These are phyloP conservation scores for Eupsilia transversa DNA, from an alignment of 2,888 invertebrate genomes.

Conservation along the genomic window DNA sequence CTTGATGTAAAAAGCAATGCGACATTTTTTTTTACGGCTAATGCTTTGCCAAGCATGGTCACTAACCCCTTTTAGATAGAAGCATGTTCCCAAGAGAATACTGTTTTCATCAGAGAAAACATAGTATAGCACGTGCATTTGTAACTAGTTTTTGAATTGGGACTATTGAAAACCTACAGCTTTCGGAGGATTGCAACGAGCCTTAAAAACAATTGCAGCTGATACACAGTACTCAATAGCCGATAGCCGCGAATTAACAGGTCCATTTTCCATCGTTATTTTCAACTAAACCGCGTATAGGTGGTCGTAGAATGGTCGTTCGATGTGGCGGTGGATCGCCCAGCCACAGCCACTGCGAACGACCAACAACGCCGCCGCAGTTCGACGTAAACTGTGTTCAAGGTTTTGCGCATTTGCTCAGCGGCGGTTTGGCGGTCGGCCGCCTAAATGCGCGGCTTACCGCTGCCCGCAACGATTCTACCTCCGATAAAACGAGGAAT, in stretches of 20 bases:
- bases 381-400: slow-evolving; percentile 56
- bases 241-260: slow-evolving; percentile 14
- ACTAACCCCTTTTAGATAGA: neutral
- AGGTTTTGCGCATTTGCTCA: slow-evolving; percentile 57
- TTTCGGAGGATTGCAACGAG: neutral
- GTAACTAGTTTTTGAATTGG: neutral
- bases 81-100: neutral
- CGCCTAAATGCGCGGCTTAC: slow-evolving; percentile 49
- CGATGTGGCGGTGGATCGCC: slow-evolving; percentile 30
- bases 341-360: slow-evolving; percentile 42
- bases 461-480: slow-evolving; percentile 34
- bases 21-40: neutral
- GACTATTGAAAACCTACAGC: neutral
- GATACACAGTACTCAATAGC: slow-evolving; percentile 9
- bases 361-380: slow-evolving; percentile 43
- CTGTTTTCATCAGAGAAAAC: neutral
- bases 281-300: slow-evolving; percentile 34
- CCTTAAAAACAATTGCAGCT: slow-evolving; percentile 27
- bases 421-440: slow-evolving; percentile 49
- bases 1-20: neutral
- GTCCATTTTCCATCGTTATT: slow-evolving; percentile 45
- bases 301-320: slow-evolving; percentile 36
- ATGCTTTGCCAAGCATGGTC: neutral
- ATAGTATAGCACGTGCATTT: neutral
- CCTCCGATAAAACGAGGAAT: slow-evolving; percentile 29